phyloP scores from a whole-genome alignment of 2,113 vertebrate species.

The Tetrax tetrax region DNA sequence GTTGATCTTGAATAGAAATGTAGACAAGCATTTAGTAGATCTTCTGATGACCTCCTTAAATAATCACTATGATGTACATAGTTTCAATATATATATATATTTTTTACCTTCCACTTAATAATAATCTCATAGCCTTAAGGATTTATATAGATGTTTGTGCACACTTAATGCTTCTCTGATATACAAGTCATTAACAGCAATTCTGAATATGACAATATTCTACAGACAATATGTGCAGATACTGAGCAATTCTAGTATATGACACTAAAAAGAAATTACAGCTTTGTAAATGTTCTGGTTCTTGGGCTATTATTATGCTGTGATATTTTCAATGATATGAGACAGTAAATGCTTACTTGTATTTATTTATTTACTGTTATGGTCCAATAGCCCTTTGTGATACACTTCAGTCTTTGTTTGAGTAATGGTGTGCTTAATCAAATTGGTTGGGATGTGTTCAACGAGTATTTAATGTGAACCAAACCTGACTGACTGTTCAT shows the following conservation, averaged over 20 bases:
- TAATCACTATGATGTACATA: not conserved
- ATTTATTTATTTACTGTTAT: not conserved
- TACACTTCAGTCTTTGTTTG: not conserved
- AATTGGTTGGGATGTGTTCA: not conserved
- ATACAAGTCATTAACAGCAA: not conserved
- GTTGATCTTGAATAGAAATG: not conserved
- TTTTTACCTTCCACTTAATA: not conserved
- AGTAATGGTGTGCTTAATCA: slow-evolving; percentile 1
- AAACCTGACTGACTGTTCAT: not conserved
- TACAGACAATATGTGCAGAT: not conserved
- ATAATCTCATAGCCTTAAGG: not conserved
- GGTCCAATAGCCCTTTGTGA: not conserved
- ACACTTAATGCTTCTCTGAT: not conserved
- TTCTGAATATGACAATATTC: not conserved
- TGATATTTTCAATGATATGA: not conserved
- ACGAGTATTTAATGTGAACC: not conserved
- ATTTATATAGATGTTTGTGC: not conserved
- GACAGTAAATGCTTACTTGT: not conserved
- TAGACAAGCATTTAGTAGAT: not conserved
- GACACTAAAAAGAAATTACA: not conserved
- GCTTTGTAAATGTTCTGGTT: not conserved
- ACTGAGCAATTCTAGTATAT: not conserved
- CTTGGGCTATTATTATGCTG: not conserved
- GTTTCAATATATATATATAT: not conserved
- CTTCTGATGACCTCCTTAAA: not conserved